Conservation (phyloP, 2,797 vertebrate genomes). For the Crenichthys baileyi region DNA sequence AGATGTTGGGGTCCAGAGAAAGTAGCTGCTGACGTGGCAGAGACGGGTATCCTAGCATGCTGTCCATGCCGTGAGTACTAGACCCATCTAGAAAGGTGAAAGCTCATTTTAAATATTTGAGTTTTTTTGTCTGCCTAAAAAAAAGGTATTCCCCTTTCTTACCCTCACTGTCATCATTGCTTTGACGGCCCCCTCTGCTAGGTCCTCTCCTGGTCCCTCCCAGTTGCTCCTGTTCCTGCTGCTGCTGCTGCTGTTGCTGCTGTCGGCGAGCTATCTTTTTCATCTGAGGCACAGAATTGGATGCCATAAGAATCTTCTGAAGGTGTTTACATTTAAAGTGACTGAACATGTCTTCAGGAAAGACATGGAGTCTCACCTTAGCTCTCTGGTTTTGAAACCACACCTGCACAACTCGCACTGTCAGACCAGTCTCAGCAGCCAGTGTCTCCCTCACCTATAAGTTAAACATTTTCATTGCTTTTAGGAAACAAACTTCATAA, state of each 20-base stretch:
- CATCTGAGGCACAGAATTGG: slow-evolving; percentile 80
- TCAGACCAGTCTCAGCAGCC: slow-evolving; percentile 91
- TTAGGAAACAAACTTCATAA: slow-evolving; percentile 2
- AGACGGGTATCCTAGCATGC: slow-evolving; percentile 86
- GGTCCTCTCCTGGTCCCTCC: slow-evolving; percentile 83
- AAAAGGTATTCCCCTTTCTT: slow-evolving; percentile 53
- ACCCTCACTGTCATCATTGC: slow-evolving; percentile 92
- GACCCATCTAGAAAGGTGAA: slow-evolving; percentile 79
- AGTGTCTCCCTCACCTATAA: slow-evolving; percentile 89
- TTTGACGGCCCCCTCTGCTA: slow-evolving; percentile 85
- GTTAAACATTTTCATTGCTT: slow-evolving; percentile 17
- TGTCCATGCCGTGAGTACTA: slow-evolving; percentile 88
- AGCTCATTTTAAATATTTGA: neutral
- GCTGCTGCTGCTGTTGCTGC: slow-evolving; percentile 88
- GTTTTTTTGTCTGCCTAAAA: neutral
- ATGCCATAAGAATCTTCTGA: neutral
- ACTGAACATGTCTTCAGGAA: slow-evolving; percentile 2
- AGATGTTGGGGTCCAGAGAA: slow-evolving; percentile 87
- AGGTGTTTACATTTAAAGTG: neutral
- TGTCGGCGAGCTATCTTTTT: slow-evolving; percentile 92
- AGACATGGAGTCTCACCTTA: slow-evolving; percentile 80
- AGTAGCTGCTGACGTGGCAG: slow-evolving; percentile 88
- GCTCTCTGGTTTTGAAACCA: slow-evolving; percentile 96
- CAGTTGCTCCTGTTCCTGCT: slow-evolving; percentile 90
- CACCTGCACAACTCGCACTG: slow-evolving; percentile 91